Evolutionary conservation across 1,140 invertebrate genomes (phyloP).

Genomic region (Lithobius niger): DNA sequence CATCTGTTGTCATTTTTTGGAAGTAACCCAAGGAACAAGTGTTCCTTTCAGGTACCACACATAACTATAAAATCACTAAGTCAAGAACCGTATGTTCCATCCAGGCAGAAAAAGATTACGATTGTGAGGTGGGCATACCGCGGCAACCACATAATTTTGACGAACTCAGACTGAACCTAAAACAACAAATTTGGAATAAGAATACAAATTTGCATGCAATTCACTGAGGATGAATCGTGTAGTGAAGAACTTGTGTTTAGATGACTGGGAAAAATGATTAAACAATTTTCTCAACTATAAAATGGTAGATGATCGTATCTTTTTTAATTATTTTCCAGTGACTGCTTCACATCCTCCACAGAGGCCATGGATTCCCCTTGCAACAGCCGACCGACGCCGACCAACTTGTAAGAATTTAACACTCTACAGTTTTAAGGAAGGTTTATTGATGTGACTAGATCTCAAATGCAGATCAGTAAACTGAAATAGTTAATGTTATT

Average conservation of each 20-base stretch:
- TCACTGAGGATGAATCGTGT: neutral
- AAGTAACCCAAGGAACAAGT: too few species aligned
- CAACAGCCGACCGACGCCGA: slow-evolving; percentile 65
- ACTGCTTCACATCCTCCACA: slow-evolving; percentile 73
- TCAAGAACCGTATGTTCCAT: too few species aligned
- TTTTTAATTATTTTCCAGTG: slow-evolving; percentile 54
- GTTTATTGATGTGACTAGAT: neutral
- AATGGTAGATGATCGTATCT: slow-evolving; percentile 4
- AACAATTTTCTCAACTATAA: neutral
- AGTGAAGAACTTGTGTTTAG: neutral
- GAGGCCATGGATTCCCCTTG: slow-evolving; percentile 83
- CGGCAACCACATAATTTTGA: too few species aligned
- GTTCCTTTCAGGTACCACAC: too few species aligned
- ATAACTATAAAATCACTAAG: too few species aligned
- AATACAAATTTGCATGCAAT: too few species aligned
- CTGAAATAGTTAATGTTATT: too few species aligned
- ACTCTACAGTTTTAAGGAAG: neutral
- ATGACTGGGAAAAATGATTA: neutral
- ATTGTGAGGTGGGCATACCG: too few species aligned
- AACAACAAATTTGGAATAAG: too few species aligned
- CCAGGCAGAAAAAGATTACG: too few species aligned
- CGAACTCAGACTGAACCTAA: too few species aligned
- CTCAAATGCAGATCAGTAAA: neutral
- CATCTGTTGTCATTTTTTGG: too few species aligned
- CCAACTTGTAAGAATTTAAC: slow-evolving; percentile 60